Conservation (phyloP, 2,113 vertebrate genomes). For the Tringa solitaria region DNA sequence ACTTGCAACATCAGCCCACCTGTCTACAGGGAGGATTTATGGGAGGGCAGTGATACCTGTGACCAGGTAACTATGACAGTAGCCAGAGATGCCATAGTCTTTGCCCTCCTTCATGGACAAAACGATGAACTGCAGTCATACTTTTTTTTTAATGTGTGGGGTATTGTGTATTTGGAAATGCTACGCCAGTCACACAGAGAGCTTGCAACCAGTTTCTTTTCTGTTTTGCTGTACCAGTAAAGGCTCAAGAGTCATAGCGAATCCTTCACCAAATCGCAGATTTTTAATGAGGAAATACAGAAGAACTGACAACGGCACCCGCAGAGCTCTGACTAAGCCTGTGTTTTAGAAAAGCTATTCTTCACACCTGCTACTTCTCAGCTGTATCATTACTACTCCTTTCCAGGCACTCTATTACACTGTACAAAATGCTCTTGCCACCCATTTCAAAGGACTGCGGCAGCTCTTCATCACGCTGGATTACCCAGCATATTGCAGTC, state of each 20-base stretch:
- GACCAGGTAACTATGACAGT: not conserved
- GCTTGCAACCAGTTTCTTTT: not conserved
- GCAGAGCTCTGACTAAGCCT: constrained; percentile 24
- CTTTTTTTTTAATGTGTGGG: not conserved
- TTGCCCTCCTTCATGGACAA: not conserved
- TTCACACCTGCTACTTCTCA: constrained; percentile 2
- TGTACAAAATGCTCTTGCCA: not conserved
- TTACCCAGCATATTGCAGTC: not conserved
- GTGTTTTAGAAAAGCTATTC: not conserved
- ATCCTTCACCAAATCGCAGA: not conserved
- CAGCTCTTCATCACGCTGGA: not conserved
- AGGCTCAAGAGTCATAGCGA: not conserved
- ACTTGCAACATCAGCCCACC: not conserved
- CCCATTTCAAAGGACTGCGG: constrained; percentile 23
- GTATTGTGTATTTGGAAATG: not conserved
- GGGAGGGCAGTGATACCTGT: not conserved
- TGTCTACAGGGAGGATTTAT: not conserved
- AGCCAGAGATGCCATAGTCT: not conserved
- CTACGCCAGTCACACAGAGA: not conserved
- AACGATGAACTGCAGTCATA: not conserved
- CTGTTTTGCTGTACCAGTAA: not conserved
- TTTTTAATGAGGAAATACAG: not conserved
- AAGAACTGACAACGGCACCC: not conserved
- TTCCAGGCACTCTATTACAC: not conserved
- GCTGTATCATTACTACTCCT: not conserved